Evolutionary conservation across 2,113 vertebrate genomes (phyloP).

Genomic region (Percina caprodes): DNA sequence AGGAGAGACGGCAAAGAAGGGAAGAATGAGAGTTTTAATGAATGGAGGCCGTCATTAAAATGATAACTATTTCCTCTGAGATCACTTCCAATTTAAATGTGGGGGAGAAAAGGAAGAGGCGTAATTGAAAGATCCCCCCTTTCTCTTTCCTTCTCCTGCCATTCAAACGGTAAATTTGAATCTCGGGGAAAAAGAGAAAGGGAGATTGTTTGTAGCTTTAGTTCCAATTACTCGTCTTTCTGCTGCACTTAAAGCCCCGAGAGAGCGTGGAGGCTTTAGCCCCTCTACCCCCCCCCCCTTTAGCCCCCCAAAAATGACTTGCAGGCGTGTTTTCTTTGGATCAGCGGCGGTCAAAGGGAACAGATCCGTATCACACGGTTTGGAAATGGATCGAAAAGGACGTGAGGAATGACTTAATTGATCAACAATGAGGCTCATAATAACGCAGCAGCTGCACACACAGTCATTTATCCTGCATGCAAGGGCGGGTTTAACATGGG

Average conservation of each 20-base stretch:
- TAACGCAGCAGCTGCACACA: slow-evolving; percentile 23
- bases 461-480: neutral
- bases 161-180: slow-evolving; percentile 80
- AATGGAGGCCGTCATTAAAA: slow-evolving; percentile 85
- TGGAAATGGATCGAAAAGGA: slow-evolving; percentile 38
- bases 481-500: too few species aligned
- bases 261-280: slow-evolving; percentile 48
- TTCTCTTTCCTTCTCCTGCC: slow-evolving; percentile 67
- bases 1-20: slow-evolving; percentile 60
- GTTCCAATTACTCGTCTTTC: slow-evolving; percentile 74
- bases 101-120: slow-evolving; percentile 59
- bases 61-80: slow-evolving; percentile 85
- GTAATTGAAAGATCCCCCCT: slow-evolving; percentile 81
- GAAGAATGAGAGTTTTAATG: slow-evolving; percentile 82
- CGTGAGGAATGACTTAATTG: slow-evolving; percentile 40
- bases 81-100: slow-evolving; percentile 84
- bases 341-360: slow-evolving; percentile 30
- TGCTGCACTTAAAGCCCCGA: slow-evolving; percentile 59
- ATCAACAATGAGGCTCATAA: slow-evolving; percentile 44
- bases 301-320: neutral
- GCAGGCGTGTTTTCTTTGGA: slow-evolving; percentile 56
- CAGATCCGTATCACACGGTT: slow-evolving; percentile 37
- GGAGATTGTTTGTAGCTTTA: slow-evolving; percentile 64
- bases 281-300: slow-evolving; percentile 51
- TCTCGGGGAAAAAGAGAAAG: slow-evolving; percentile 37